A percentile compares a stretch with the other conserved stretches of the same genome.
Evolutionary conservation across 2,888 invertebrate genomes (phyloP).

Genomic region (Eurois occulta): DNA sequence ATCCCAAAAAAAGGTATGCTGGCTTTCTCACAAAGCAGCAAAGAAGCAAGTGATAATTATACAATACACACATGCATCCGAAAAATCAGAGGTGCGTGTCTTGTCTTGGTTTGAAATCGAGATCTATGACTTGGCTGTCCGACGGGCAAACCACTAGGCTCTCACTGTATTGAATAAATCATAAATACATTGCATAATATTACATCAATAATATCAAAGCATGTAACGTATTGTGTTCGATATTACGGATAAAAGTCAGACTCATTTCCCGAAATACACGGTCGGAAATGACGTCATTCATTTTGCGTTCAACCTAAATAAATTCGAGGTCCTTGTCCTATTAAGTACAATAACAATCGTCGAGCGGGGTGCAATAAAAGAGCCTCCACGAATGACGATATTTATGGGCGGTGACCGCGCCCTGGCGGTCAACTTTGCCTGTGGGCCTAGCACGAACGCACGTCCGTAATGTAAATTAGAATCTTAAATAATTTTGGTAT

Average conservation of each 20-base stretch:
- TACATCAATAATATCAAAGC: not conserved
- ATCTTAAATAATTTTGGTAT: not conserved
- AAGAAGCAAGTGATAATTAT: no score
- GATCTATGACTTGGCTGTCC: no score
- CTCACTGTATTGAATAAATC: no score
- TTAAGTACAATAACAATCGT: constrained; percentile 34
- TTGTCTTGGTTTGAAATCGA: no score
- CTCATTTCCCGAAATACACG: constrained; percentile 30
- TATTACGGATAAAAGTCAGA: constrained; percentile 16
- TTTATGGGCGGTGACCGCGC: constrained; percentile 4
- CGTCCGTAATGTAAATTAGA: not conserved
- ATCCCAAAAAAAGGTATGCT: no score
- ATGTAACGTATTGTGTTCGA: not conserved
- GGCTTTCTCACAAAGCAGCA: no score
- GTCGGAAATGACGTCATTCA: constrained; percentile 27
- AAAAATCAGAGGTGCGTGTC: no score
- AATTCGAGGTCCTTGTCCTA: constrained; percentile 34
- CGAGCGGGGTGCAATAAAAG: constrained; percentile 46
- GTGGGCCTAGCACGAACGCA: not conserved
- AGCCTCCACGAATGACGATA: constrained; percentile 6
- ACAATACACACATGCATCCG: no score
- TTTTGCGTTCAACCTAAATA: constrained; percentile 25
- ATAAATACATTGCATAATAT: no score
- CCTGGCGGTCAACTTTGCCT: not conserved
- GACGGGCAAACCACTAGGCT: no score